Evolutionary conservation across 1,140 invertebrate genomes (phyloP).

Genomic region (Listronotus bonariensis): DNA sequence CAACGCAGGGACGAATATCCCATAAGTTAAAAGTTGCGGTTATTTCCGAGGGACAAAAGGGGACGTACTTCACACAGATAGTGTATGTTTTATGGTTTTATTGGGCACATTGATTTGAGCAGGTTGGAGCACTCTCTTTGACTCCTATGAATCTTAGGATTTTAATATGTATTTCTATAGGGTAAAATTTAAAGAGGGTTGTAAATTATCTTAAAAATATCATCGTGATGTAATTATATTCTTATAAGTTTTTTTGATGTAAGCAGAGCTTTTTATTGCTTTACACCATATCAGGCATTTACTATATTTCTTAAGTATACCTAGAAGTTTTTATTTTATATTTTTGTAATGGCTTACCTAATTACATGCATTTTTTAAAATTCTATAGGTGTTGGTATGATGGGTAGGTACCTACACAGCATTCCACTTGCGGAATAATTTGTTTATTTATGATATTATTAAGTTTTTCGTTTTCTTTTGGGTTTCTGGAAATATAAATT

Average conservation of each 20-base stretch:
- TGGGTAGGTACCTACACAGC: too few species aligned
- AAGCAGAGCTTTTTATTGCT: conserved; percentile 17
- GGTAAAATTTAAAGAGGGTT: conserved; percentile 23
- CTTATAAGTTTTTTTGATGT: conserved; percentile 10
- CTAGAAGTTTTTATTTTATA: too few species aligned
- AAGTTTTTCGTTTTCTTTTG: too few species aligned
- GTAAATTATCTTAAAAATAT: conserved; percentile 38
- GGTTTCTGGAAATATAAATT: too few species aligned
- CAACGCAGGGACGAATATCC: conserved; percentile 16
- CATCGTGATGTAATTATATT: conserved; percentile 32
- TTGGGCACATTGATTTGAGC: conserved; percentile 55
- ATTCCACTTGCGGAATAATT: too few species aligned
- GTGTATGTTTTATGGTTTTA: conserved; percentile 56
- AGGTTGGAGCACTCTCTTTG: conserved; percentile 41
- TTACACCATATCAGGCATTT: conserved; percentile 3
- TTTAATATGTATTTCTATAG: conserved; percentile 38
- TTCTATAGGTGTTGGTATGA: too few species aligned
- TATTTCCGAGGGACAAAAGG: conserved; percentile 38
- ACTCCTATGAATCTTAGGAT: conserved; percentile 42
- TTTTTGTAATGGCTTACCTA: too few species aligned
- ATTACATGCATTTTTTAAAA: too few species aligned
- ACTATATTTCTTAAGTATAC: not conserved
- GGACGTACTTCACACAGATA: conserved; percentile 46
- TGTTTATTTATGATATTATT: too few species aligned
- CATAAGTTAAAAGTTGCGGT: not conserved